Evolutionary conservation across 2,113 vertebrate genomes (phyloP).

Genomic region (Notothenia rossii): DNA sequence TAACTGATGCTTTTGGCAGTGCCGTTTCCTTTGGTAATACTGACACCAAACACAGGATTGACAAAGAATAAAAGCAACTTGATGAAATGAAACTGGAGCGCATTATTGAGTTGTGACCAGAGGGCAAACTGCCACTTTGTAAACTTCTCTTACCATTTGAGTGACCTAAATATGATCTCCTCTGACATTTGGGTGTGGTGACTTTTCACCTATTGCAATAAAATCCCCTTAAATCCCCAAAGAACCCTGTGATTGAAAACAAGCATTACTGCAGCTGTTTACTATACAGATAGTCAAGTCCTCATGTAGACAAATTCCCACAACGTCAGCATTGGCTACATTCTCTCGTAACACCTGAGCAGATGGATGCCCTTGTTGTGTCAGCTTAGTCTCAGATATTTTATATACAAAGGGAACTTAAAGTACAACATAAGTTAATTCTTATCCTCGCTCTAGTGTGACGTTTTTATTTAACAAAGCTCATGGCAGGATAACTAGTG

Average conservation of each 20-base stretch:
- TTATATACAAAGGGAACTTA: neutral
- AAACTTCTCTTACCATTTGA: slow-evolving; percentile 22
- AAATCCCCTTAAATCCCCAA: slow-evolving; percentile 38
- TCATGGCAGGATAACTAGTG: neutral
- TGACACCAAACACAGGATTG: slow-evolving; percentile 28
- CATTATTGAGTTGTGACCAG: slow-evolving; percentile 41
- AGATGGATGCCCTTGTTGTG: neutral
- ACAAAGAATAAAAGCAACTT: slow-evolving; percentile 29
- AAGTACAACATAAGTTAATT: neutral
- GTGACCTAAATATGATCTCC: slow-evolving; percentile 63
- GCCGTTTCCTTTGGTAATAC: slow-evolving; percentile 15
- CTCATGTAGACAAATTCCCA: slow-evolving; percentile 28
- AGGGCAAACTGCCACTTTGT: slow-evolving; percentile 52
- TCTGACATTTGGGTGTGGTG: slow-evolving; percentile 49
- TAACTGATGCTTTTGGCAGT: slow-evolving; percentile 19
- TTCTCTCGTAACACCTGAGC: slow-evolving; percentile 2
- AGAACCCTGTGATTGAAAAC: slow-evolving; percentile 34
- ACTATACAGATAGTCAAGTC: slow-evolving; percentile 25
- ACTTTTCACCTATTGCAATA: slow-evolving; percentile 41
- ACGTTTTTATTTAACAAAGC: neutral
- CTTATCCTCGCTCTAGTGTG: too few relatives aligned
- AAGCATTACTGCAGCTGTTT: slow-evolving; percentile 42
- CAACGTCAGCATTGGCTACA: neutral
- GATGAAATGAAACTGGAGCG: slow-evolving; percentile 57
- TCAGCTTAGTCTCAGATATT: slow-evolving; percentile 1